These are phyloP conservation scores for Nemotelus nigrinus DNA, from an alignment of 2,888 invertebrate species.

Conservation along the genomic window DNA sequence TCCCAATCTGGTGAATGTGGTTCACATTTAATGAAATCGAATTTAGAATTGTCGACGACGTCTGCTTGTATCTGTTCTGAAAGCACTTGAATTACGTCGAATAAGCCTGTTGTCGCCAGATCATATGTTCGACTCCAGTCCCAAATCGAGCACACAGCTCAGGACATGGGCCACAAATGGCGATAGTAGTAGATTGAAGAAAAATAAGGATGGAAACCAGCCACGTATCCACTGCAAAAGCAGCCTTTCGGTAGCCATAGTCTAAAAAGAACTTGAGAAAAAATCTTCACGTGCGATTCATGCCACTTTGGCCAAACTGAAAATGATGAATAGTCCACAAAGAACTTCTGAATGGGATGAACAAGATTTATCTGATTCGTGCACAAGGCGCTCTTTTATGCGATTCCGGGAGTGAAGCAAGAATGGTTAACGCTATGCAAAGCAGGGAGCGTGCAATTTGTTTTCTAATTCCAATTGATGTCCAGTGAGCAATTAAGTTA, in stretches of 20 bases:
- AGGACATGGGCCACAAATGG: no score
- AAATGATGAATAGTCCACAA: conserved; percentile 33
- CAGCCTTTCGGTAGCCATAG: background rate
- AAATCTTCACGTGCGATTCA: conserved; percentile 31
- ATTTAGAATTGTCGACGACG: conserved; percentile 11
- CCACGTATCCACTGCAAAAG: background rate
- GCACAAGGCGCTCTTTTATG: no score
- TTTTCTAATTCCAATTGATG: no score
- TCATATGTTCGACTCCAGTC: background rate
- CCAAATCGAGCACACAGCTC: no score
- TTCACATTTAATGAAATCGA: conserved; percentile 31
- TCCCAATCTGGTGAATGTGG: conserved; percentile 5
- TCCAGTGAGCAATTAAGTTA: no score
- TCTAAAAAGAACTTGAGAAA: conserved; percentile 24
- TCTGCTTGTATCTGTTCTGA: background rate
- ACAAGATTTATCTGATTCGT: background rate
- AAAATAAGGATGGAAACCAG: background rate
- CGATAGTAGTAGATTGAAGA: background rate
- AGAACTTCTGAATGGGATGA: background rate
- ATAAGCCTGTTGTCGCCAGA: conserved; percentile 14
- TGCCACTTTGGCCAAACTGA: conserved; percentile 32
- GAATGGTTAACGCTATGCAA: no score
- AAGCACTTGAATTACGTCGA: conserved; percentile 19
- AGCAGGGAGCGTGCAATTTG: no score
- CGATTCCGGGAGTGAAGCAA: no score